Conservation (phyloP, 2,797 vertebrate genomes). For the Australoheros facetus region DNA sequence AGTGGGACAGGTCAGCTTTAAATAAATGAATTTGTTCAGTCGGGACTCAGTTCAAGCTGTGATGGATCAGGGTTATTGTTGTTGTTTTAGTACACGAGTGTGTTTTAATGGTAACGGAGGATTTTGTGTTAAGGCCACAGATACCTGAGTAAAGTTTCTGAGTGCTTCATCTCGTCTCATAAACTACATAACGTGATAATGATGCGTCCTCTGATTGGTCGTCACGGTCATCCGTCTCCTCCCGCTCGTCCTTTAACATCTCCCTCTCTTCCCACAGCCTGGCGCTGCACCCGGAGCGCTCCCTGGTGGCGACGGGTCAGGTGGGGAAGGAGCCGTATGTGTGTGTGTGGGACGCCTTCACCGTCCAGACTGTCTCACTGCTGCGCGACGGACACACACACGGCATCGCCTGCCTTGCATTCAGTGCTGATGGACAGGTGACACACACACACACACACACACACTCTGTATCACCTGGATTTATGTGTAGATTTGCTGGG, state of each 20-base stretch:
- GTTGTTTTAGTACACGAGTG: no score
- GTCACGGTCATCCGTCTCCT: fast-evolving
- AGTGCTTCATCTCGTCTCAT: not conserved
- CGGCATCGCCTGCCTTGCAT: slow-evolving; percentile 94
- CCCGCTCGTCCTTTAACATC: fast-evolving
- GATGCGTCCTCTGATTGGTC: not conserved
- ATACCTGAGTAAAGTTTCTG: not conserved
- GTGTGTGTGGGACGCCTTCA: slow-evolving; percentile 94
- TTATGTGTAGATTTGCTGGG: no score
- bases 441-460: fast-evolving
- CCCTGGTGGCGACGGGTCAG: slow-evolving; percentile 93
- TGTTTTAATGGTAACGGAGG: no score
- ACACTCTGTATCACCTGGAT: not conserved
- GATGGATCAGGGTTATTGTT: no score
- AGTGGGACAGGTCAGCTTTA: no score
- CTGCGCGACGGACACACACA: slow-evolving; percentile 94
- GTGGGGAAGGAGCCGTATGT: slow-evolving; percentile 95
- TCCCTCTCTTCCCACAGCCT: slow-evolving; percentile 78
- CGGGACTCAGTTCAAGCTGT: no score
- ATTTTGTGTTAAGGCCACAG: no score
- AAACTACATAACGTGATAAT: not conserved
- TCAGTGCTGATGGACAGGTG: slow-evolving; percentile 93
- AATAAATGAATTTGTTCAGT: no score
- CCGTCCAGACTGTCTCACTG: slow-evolving; percentile 88
- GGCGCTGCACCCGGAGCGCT: slow-evolving; percentile 93